These are phyloP conservation scores for Tragelaphus imberbis DNA, from an alignment of 2,113 vertebrate genomes.

Conservation along the genomic window DNA sequence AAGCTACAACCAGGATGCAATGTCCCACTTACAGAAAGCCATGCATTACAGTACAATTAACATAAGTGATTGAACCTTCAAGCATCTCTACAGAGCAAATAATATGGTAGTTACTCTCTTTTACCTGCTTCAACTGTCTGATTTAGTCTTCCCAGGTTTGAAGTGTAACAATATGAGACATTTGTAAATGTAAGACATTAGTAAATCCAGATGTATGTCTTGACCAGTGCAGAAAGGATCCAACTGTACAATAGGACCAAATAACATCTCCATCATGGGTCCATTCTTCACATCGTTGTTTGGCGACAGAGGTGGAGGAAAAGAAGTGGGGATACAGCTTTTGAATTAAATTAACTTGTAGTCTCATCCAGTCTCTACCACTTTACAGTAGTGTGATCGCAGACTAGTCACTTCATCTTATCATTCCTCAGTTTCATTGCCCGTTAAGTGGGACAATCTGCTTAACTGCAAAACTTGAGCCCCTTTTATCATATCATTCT, in stretches of 20 bases:
- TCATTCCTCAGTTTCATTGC: background rate
- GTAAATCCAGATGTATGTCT: background rate
- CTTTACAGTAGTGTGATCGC: background rate
- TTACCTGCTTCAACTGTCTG: background rate
- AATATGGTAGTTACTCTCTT: background rate
- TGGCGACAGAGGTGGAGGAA: background rate
- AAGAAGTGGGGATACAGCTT: background rate
- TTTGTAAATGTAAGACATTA: background rate
- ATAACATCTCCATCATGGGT: background rate
- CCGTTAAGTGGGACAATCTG: background rate
- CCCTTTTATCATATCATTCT: background rate
- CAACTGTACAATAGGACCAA: background rate
- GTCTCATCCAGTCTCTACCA: background rate
- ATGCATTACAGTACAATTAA: background rate
- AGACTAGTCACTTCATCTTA: background rate
- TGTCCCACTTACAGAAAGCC: background rate
- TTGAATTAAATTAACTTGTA: background rate
- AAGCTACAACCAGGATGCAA: background rate
- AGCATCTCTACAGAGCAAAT: background rate
- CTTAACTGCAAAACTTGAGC: background rate
- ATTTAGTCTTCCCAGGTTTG: background rate
- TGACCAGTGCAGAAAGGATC: background rate
- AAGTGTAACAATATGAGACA: background rate
- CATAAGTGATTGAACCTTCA: background rate
- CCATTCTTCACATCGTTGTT: background rate